Evolutionary conservation across 1,140 invertebrate species (phyloP).

Genomic region (Agrilus planipennis): DNA sequence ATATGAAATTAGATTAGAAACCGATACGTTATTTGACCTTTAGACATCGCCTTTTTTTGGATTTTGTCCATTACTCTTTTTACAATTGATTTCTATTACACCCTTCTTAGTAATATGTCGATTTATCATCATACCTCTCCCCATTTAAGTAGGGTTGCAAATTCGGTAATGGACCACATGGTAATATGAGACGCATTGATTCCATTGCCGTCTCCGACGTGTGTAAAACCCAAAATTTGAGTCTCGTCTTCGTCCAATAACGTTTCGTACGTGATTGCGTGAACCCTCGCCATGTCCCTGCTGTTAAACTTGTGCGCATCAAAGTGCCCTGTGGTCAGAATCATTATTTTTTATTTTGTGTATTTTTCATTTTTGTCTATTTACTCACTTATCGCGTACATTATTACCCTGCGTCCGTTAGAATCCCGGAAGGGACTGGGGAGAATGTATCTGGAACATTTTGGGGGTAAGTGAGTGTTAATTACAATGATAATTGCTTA

Average conservation of each 20-base stretch:
- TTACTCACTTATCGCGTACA: constrained; percentile 43
- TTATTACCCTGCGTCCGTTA: constrained; percentile 55
- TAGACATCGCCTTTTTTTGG: background rate
- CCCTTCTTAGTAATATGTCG: no score
- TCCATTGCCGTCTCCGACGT: constrained; percentile 50
- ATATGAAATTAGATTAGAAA: no score
- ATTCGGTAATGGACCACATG: constrained; percentile 54
- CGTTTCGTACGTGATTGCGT: constrained; percentile 58
- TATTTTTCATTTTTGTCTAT: background rate
- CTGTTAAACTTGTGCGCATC: constrained; percentile 50
- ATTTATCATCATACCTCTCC: constrained; percentile 45
- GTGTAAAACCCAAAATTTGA: constrained; percentile 56
- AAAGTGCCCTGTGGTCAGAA: constrained; percentile 40
- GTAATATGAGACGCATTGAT: constrained; percentile 47
- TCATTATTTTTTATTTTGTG: background rate
- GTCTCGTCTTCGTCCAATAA: constrained; percentile 59
- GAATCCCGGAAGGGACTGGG: constrained; percentile 60
- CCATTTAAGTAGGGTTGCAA: constrained; percentile 52
- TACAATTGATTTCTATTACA: background rate
- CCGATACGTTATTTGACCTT: background rate
- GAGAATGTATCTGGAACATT: constrained; percentile 50
- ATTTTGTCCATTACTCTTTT: background rate
- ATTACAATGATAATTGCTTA: no score
- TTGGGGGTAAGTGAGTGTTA: no score
- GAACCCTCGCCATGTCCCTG: constrained; percentile 52